Conservation (phyloP, 2,888 invertebrate genomes). For the Silvanus unidentatus region DNA sequence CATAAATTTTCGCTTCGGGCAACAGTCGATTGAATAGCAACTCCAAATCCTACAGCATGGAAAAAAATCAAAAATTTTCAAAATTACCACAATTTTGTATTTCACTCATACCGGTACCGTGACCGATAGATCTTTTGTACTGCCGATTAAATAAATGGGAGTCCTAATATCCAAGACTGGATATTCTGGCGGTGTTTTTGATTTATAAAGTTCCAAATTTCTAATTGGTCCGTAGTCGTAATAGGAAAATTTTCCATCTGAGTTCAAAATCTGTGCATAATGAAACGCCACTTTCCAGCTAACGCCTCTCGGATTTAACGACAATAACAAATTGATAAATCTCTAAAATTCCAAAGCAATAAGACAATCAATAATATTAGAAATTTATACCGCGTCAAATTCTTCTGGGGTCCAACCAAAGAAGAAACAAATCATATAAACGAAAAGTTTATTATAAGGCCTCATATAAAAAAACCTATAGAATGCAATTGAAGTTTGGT, state of each 20-base stretch:
- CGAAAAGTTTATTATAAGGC: background rate
- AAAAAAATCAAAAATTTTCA: background rate
- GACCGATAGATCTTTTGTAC: background rate
- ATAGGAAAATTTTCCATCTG: conserved; percentile 11
- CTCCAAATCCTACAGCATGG: conserved; percentile 1
- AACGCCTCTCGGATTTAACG: conserved; percentile 4
- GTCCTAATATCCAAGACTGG: conserved; percentile 6
- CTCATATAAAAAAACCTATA: background rate
- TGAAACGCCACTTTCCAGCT: conserved; percentile 13
- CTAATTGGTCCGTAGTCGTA: conserved; percentile 14
- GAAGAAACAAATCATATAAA: background rate
- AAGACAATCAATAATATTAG: background rate
- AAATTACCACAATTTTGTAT: background rate
- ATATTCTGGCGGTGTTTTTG: conserved; percentile 10
- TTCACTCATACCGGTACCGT: background rate
- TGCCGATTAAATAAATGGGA: background rate
- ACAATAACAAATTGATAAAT: background rate
- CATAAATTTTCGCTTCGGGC: conserved; percentile 1
- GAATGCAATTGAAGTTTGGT: no score
- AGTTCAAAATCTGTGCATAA: conserved; percentile 10
- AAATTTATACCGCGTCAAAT: conserved; percentile 7
- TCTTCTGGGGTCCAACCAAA: conserved; percentile 6
- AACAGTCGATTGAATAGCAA: background rate
- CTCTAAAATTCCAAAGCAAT: background rate
- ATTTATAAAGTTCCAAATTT: conserved; percentile 11